Evolutionary conservation across 1,140 invertebrate genomes (phyloP).

Genomic region (Procambarus clarkii): DNA sequence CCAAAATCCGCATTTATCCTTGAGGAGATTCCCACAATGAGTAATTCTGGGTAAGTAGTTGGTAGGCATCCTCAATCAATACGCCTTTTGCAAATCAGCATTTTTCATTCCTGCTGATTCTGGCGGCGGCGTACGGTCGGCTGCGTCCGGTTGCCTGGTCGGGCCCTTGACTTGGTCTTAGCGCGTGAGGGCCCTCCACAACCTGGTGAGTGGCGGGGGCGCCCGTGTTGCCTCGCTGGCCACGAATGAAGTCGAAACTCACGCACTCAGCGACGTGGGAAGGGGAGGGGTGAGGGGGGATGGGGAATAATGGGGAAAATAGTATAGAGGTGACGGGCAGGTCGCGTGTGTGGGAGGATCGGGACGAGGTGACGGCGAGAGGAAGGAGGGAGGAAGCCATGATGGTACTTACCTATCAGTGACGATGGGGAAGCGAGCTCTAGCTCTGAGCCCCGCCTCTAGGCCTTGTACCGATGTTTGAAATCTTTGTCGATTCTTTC

Average conservation of each 20-base stretch:
- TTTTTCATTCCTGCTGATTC: constrained; percentile 15
- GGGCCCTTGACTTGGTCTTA: constrained; percentile 39
- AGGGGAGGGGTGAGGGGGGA: background rate
- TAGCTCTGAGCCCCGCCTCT: too few relatives aligned
- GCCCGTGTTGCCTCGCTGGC: constrained; percentile 19
- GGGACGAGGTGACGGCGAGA: too few relatives aligned
- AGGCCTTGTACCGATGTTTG: too few relatives aligned
- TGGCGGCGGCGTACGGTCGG: background rate
- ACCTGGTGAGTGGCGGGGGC: background rate
- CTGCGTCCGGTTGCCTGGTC: constrained; percentile 40
- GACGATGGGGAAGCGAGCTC: too few relatives aligned
- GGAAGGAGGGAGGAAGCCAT: too few relatives aligned
- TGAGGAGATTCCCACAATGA: background rate
- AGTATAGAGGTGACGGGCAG: background rate
- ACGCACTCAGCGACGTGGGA: background rate
- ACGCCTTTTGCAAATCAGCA: constrained; percentile 47
- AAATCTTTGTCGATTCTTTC: too few relatives aligned
- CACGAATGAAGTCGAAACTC: constrained; percentile 32
- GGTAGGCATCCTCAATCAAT: constrained; percentile 9
- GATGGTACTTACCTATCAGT: too few relatives aligned
- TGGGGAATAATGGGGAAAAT: constrained; percentile 20
- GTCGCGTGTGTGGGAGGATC: background rate
- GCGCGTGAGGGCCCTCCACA: constrained; percentile 29
- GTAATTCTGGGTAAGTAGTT: background rate
- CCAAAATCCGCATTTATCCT: constrained; percentile 15